Base-by-base conservation (phyloP, 2,888 invertebrate genomes). In the Heteromurus nitidus region DNA sequence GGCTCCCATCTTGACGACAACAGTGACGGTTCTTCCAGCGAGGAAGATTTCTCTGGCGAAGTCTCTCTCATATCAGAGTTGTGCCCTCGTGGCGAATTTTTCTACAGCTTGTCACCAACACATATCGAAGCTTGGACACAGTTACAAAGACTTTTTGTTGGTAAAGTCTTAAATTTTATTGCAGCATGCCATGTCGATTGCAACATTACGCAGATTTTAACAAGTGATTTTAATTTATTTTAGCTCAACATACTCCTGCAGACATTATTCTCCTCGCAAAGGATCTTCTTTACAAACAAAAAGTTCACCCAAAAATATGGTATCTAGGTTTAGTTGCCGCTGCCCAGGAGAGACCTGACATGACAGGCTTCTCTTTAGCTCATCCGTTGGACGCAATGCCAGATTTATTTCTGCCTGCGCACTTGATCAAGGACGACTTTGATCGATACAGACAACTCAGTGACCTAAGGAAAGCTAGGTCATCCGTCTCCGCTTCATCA, bases 311-410 rank as follows among this genome's bases (percentile, higher is more conserved):
- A 0, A 84, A 84, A 22, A 53, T 84, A 26, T 84, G 84, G 84
- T 84, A 82, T 30, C 18, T 77, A 3, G 84, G 67, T 13, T 30
- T 84, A 20, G 50, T 74, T 1, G 74, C 74, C 7, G 74, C 82
- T 13, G 50, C 81, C 7, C 64, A 55, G 3, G 79, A 79, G 22
- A 44, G 84, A 44, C 65, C 74, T 20, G 84, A 84, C 36, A 84
- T 84, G 84, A 30, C 44, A 5, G 84, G 84, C 1, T 65, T 82
- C 5, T 22, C 24, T 9, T 31, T 84, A 42, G 69, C 79, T 2
- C 58, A 69, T 18, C 83, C 83, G 1, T 11, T 84, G 18, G 82
- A 84, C 31, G 81, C 84, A n/a, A 67, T 84, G 69, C 84, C 84
- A 3, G 84, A 84, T 20, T 64, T 50, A 20, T 84, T 82, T 20